Percentiles rank a stretch among this genome's conserved stretches.
Evolutionary conservation across 2,113 vertebrate species (phyloP).

Genomic region (Pipa parva): DNA sequence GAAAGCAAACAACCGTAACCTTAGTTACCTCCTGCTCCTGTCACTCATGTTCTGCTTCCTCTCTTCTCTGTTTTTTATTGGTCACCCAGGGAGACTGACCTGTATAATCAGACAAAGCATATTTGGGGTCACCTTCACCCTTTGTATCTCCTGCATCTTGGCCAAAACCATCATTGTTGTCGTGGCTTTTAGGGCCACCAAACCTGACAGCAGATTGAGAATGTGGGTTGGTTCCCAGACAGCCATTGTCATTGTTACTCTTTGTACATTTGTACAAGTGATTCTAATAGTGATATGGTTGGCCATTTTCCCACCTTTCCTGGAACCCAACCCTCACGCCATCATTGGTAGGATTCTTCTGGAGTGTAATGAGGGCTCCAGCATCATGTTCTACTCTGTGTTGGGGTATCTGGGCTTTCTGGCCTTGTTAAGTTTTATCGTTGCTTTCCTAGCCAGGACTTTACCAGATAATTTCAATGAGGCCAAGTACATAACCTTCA

Average conservation of each 20-base stretch:
- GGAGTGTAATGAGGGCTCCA: constrained; percentile 39
- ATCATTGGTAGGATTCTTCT: constrained; percentile 18
- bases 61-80: constrained; percentile 30
- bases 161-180: constrained; percentile 40
- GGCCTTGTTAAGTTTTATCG: constrained; percentile 18
- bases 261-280: constrained; percentile 12
- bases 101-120: constrained; percentile 20
- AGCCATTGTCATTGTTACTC: constrained; percentile 17
- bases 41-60: constrained; percentile 26
- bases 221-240: constrained; percentile 19
- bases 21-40: constrained; percentile 31
- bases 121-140: constrained; percentile 32
- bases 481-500: constrained; percentile 44
- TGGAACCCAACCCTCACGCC: not conserved
- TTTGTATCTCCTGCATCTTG: constrained; percentile 38
- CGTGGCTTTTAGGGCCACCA: constrained; percentile 23
- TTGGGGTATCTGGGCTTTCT: constrained; percentile 34
- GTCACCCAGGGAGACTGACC: constrained; percentile 2
- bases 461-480: constrained; percentile 45
- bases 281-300: constrained; percentile 29
- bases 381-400: constrained; percentile 19
- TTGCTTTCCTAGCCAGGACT: constrained; percentile 38
- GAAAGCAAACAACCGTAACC: constrained; percentile 27
- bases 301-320: constrained; percentile 23
- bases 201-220: constrained; percentile 10